Conservation (phyloP, 2,113 vertebrate genomes). For the Marmota monax region DNA sequence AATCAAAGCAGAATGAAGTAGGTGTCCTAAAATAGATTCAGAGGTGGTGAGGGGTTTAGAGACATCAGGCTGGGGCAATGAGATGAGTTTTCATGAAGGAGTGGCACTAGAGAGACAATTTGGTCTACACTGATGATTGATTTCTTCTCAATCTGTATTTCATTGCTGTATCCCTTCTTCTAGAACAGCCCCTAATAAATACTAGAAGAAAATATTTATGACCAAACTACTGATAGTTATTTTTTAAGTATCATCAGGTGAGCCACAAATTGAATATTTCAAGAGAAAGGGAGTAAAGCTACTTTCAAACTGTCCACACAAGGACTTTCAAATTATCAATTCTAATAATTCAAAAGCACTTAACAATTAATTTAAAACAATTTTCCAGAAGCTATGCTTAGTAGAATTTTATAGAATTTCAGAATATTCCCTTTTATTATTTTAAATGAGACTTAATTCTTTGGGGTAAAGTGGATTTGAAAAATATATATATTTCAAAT, state of each 20-base stretch:
- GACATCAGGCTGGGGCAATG: neutral
- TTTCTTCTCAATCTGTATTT: neutral
- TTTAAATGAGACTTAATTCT: constrained; percentile 29
- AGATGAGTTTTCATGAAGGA: neutral
- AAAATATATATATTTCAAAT: neutral
- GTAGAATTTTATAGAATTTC: constrained; percentile 30
- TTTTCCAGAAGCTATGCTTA: constrained; percentile 23
- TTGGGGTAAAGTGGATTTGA: neutral
- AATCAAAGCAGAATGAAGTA: neutral
- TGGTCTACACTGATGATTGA: neutral
- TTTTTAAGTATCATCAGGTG: constrained; percentile 20
- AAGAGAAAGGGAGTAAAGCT: neutral
- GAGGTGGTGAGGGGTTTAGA: neutral
- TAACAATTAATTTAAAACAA: constrained; percentile 35
- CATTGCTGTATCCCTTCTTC: neutral
- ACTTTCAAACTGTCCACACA: neutral
- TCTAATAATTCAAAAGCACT: constrained; percentile 37
- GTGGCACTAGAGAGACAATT: neutral
- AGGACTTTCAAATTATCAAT: neutral
- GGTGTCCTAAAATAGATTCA: neutral
- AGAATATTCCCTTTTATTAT: constrained; percentile 37
- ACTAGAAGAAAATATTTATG: constrained; percentile 9
- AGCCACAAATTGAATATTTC: constrained; percentile 45
- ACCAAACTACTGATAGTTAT: constrained; percentile 28
- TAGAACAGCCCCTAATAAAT: neutral